Percentiles rank a stretch among this genome's conserved stretches.
Evolutionary conservation across 2,888 invertebrate genomes (phyloP).

Genomic region (Papilio demoleus): DNA sequence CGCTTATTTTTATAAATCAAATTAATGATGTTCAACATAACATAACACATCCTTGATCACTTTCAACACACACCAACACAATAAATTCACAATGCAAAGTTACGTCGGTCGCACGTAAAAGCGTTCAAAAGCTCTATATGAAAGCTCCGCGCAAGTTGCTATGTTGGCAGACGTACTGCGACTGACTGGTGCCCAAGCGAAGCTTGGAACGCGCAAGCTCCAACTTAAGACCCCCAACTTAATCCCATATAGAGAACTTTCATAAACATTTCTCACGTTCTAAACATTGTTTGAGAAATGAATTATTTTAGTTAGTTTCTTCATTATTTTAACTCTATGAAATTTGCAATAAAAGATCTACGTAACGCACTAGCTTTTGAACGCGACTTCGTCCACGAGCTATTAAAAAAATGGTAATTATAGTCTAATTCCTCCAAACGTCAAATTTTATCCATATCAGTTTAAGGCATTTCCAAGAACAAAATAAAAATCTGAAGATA

Average conservation of each 20-base stretch:
- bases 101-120: neutral
- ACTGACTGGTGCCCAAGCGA: conserved; percentile 62
- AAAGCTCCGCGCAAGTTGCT: conserved; percentile 58
- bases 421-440: no score
- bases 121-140: neutral
- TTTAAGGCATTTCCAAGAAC: no score
- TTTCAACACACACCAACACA: conserved; percentile 53
- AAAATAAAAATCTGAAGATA: no score
- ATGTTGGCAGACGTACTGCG: conserved; percentile 64
- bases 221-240: conserved; percentile 56
- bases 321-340: neutral
- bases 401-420: no score
- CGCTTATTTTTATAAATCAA: conserved; percentile 66
- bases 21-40: conserved; percentile 57
- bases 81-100: conserved; percentile 16
- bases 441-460: no score
- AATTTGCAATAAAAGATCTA: neutral
- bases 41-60: conserved; percentile 51
- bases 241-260: conserved; percentile 60
- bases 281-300: conserved; percentile 25
- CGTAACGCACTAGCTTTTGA: no score
- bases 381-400: no score
- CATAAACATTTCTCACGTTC: conserved; percentile 50
- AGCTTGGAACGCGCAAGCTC: conserved; percentile 68
- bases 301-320: neutral